Conservation (phyloP, 2,797 vertebrate genomes). For the Poecilia picta region DNA sequence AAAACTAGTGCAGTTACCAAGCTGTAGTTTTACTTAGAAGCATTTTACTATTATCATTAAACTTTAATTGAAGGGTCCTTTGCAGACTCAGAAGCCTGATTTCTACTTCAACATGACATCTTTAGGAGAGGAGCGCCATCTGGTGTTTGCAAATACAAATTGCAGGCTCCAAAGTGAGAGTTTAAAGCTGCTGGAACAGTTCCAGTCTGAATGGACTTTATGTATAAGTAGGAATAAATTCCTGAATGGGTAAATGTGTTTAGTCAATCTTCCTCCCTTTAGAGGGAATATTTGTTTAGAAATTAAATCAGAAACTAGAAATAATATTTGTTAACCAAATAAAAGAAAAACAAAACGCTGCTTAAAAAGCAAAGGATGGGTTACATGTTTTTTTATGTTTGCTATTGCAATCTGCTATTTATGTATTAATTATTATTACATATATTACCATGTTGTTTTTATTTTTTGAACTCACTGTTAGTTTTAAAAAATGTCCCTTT, state of each 20-base stretch:
- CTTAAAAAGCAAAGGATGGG: neutral
- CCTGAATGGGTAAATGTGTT: neutral
- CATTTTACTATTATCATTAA: neutral
- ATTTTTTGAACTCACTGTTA: neutral
- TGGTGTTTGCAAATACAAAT: neutral
- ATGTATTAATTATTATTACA: no score
- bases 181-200: neutral
- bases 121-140: neutral
- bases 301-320: neutral
- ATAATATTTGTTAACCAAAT: neutral
- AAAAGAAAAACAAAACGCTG: neutral
- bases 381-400: neutral
- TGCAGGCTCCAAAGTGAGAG: neutral
- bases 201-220: neutral
- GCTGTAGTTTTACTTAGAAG: no score
- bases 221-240: neutral
- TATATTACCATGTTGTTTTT: neutral
- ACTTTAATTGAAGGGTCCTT: neutral
- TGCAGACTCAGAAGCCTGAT: neutral
- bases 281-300: neutral
- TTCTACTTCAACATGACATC: neutral
- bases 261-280: neutral
- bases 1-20: no score
- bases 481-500: neutral
- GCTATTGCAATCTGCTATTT: neutral